Evolutionary conservation across 2,888 invertebrate species (phyloP).

Genomic region (Drosophila eohydei): DNA sequence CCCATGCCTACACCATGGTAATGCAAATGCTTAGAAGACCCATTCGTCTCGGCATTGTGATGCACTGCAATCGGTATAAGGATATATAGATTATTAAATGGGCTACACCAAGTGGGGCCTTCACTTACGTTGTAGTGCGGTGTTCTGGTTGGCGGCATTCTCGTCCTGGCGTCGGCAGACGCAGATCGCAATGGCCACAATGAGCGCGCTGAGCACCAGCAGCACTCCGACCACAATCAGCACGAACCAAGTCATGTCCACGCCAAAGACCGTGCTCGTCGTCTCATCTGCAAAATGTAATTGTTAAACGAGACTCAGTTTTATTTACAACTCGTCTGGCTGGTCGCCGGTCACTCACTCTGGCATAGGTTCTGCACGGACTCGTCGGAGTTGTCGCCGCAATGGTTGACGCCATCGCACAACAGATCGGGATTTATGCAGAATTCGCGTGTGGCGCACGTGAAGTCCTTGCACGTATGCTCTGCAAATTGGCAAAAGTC

Average conservation of each 20-base stretch:
- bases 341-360: constrained; percentile 87
- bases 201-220: constrained; percentile 89
- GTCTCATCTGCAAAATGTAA: constrained; percentile 86
- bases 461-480: constrained; percentile 94
- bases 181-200: constrained; percentile 90
- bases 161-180: constrained; percentile 88
- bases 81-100: neutral
- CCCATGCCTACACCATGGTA: constrained; percentile 71
- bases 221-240: constrained; percentile 89
- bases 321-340: too few relatives aligned
- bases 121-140: constrained; percentile 85
- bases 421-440: constrained; percentile 96
- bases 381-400: constrained; percentile 97
- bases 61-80: constrained; percentile 74
- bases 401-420: constrained; percentile 97
- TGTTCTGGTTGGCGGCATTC: constrained; percentile 84
- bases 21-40: constrained; percentile 88
- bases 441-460: constrained; percentile 94
- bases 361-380: constrained; percentile 93
- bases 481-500: constrained; percentile 86
- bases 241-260: constrained; percentile 92
- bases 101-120: neutral
- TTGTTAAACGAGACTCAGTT: too few relatives aligned
- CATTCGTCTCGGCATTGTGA: constrained; percentile 88
- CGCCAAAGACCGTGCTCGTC: constrained; percentile 88